Percentiles rank a stretch among this genome's conserved stretches.
These are phyloP conservation scores for Crocuta crocuta DNA, from an alignment of 2,113 vertebrate genomes.

Conservation along the genomic window DNA sequence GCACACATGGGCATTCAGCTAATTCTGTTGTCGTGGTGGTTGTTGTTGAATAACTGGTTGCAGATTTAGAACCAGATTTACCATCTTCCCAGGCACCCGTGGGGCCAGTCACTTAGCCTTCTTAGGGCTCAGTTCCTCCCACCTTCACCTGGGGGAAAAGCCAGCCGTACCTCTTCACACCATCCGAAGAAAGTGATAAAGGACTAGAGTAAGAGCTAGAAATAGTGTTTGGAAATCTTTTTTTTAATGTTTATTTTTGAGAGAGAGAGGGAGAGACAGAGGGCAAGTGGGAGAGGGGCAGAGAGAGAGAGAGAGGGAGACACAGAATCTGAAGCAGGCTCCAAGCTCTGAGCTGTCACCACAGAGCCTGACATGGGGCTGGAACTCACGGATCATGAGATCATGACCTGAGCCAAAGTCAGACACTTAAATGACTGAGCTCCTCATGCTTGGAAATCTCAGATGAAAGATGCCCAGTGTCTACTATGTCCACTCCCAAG, in stretches of 20 bases:
- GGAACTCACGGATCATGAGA: too few relatives aligned
- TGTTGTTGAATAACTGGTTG: neutral
- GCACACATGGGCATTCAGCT: neutral
- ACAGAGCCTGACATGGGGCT: too few relatives aligned
- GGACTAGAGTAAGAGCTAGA: neutral
- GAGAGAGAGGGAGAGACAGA: too few relatives aligned
- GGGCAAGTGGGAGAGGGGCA: too few relatives aligned
- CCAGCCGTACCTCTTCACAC: neutral
- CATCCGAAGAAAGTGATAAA: neutral
- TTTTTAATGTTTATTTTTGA: too few relatives aligned
- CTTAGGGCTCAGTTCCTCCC: neutral
- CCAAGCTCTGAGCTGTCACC: too few relatives aligned
- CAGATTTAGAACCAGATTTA: slow-evolving; percentile 5
- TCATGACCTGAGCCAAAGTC: too few relatives aligned
- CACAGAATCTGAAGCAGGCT: too few relatives aligned
- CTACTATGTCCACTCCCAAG: neutral
- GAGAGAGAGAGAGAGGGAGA: too few relatives aligned
- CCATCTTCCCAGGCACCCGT: neutral
- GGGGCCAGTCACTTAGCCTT: neutral
- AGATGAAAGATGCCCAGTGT: neutral
- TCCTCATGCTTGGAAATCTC: neutral
- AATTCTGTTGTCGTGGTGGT: neutral
- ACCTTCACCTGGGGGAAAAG: neutral
- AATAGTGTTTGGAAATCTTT: neutral
- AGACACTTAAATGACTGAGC: too few relatives aligned